phyloP scores from a whole-genome alignment of 2,888 invertebrate species.

The Dicycla oo region DNA sequence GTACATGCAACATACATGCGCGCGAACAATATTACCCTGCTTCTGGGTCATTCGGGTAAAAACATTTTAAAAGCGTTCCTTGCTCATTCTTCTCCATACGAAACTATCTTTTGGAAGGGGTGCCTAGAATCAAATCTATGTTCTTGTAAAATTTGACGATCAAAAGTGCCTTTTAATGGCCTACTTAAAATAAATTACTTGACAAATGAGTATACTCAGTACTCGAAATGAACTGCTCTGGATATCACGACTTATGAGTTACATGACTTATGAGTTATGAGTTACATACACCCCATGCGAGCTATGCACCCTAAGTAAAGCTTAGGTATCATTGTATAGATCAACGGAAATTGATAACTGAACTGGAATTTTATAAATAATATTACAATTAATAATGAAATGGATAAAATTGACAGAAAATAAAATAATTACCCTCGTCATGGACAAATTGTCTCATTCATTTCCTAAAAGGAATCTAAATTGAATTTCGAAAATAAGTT shows the following conservation, averaged over 20 bases:
- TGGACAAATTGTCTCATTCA: not conserved
- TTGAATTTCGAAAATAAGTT: constrained; percentile 4
- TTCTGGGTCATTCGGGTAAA: no score
- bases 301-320: not conserved
- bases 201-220: not conserved
- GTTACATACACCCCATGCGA: not conserved
- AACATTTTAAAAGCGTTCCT: no score
- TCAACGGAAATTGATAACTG: not conserved
- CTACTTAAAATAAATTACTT: no score
- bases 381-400: not conserved
- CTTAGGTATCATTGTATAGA: not conserved
- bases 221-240: not conserved
- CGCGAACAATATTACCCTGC: no score
- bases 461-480: not conserved
- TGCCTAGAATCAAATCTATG: no score
- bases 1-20: no score
- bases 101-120: no score
- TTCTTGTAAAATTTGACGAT: no score
- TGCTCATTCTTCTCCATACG: no score
- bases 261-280: not conserved
- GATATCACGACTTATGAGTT: not conserved
- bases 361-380: not conserved
- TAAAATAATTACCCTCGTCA: not conserved
- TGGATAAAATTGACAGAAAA: not conserved
- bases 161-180: no score